phyloP scores from a whole-genome alignment of 2,113 vertebrate genomes.

The Ginglymostoma cirratum region DNA sequence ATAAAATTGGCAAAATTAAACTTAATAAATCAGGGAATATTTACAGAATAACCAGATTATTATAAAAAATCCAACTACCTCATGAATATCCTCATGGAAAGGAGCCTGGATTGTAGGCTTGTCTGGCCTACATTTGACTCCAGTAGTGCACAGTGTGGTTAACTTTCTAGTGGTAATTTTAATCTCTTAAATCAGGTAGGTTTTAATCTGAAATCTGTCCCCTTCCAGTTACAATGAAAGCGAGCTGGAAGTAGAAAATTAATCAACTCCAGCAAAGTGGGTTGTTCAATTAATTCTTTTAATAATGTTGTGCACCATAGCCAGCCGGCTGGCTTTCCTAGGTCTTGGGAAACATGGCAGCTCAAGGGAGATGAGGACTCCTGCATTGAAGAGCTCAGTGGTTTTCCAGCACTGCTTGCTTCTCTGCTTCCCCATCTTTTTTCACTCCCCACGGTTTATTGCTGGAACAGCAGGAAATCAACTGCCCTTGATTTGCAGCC shows the following conservation, averaged over 20 bases:
- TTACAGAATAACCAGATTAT: background rate
- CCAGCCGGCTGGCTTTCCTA: too few species aligned
- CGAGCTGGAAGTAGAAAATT: background rate
- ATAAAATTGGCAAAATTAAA: background rate
- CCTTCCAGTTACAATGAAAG: background rate
- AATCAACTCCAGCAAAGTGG: background rate
- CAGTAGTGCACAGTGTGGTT: background rate
- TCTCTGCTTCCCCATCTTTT: background rate
- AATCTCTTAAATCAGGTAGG: background rate
- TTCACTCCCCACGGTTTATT: background rate
- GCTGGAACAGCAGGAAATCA: background rate
- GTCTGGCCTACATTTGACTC: background rate
- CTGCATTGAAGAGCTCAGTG: background rate
- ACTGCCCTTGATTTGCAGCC: background rate
- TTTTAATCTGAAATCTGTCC: background rate
- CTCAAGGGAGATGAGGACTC: background rate
- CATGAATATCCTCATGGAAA: background rate
- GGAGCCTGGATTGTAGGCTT: background rate
- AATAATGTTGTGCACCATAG: too few species aligned
- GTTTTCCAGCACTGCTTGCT: background rate
- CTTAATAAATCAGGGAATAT: background rate
- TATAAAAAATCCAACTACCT: background rate
- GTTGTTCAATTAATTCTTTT: background rate
- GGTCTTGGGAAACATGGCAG: background rate
- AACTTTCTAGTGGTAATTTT: background rate